Conservation (phyloP, 2,797 vertebrate genomes). For the Acanthiza pusilla region DNA sequence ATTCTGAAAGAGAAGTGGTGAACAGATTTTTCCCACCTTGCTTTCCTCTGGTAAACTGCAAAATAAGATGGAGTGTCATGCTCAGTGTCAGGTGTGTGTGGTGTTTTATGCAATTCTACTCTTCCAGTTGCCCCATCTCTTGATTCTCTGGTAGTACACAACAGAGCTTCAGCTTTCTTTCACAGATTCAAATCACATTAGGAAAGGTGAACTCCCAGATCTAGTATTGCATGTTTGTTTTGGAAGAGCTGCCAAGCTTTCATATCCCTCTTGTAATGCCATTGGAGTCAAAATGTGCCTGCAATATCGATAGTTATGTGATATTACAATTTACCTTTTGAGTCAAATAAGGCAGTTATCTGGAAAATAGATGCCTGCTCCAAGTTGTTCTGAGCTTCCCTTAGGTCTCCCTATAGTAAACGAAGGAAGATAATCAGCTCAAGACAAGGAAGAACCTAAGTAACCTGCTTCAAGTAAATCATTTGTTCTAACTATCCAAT, state of each 20-base stretch:
- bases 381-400: not conserved
- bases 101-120: not conserved
- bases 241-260: not conserved
- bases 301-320: not conserved
- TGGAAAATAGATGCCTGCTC: not conserved
- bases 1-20: not conserved
- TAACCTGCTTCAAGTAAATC: not conserved
- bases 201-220: not conserved
- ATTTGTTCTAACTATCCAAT: conserved; percentile 11
- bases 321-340: not conserved
- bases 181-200: not conserved
- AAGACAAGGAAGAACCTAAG: not conserved
- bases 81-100: not conserved
- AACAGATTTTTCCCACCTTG: not conserved
- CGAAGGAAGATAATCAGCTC: not conserved
- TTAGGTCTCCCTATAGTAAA: not conserved
- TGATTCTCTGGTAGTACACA: not conserved
- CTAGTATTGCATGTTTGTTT: not conserved
- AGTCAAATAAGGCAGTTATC: not conserved
- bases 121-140: not conserved
- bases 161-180: not conserved
- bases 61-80: not conserved
- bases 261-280: not conserved
- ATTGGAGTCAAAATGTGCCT: not conserved
- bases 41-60: not conserved